Evolutionary conservation across 2,797 vertebrate genomes (phyloP).

Genomic region (Notolabrus celidotus): DNA sequence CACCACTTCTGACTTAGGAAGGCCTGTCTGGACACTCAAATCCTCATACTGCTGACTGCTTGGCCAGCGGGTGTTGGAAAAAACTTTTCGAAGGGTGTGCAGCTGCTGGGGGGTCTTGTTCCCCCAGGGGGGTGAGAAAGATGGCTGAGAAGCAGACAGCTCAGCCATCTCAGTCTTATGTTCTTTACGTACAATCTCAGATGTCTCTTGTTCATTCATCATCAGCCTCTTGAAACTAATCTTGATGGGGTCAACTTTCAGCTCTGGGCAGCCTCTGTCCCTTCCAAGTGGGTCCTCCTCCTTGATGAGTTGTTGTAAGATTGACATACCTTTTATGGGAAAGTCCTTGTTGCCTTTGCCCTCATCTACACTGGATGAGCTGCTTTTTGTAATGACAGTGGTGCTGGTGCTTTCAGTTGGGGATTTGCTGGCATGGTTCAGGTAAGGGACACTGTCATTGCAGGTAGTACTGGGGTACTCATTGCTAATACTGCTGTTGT

Average conservation of each 20-base stretch:
- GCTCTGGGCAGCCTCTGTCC: constrained; percentile 73
- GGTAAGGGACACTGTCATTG: constrained; percentile 73
- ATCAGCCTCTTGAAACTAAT: constrained; percentile 94
- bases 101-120: constrained; percentile 93
- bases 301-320: constrained; percentile 81
- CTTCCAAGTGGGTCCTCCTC: constrained; percentile 73
- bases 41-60: constrained; percentile 92
- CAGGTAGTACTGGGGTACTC: constrained; percentile 72
- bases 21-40: constrained; percentile 89
- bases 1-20: constrained; percentile 93
- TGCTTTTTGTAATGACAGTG: constrained; percentile 79
- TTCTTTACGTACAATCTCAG: constrained; percentile 64
- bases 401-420: constrained; percentile 79
- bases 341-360: constrained; percentile 80
- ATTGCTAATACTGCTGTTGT: constrained; percentile 79
- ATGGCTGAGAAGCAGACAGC: constrained; percentile 55
- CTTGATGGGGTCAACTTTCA: constrained; percentile 93
- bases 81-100: constrained; percentile 92
- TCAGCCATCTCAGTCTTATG: constrained; percentile 66
- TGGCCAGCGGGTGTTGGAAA: constrained; percentile 92
- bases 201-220: constrained; percentile 88
- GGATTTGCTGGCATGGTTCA: constrained; percentile 82
- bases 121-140: constrained; percentile 78
- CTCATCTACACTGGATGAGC: constrained; percentile 69
- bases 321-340: constrained; percentile 80